Evolutionary conservation across 2,888 invertebrate species (phyloP), one percentile per base, ranked within the genome.

Genomic region (Plagiodera versicolora): DNA sequence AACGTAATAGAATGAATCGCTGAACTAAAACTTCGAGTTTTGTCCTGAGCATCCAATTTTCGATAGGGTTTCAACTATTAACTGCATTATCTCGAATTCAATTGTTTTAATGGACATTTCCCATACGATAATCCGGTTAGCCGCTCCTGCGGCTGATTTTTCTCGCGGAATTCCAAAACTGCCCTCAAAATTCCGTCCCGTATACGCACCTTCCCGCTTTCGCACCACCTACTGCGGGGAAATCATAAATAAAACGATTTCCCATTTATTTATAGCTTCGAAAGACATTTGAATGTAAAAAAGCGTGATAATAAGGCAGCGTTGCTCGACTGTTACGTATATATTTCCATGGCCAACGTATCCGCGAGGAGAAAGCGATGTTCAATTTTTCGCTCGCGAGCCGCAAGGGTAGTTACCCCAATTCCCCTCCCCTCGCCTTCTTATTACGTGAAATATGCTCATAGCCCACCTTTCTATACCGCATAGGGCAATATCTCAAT

Each of bases 381-480:
- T 74, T 76, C 74, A 75, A 74, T 76, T 77, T 75, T 74, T 75
- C 73, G 71, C 63, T 58, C 59, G 50, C 58, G 50, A 53, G 48
- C 17, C 32, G 51, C n/a, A n/a, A n/a, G n/a, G 39, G 39, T 4
- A 39, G 47, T 55, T 72, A 65, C 74, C 75, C 73, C 74, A 67
- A 61, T 63, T 69, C 71, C 71, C 24, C 24, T 50, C 73, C 74
- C 67, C 58, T 63, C 69, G 70, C 71, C 65, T 69, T 70, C 71
- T 78, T 77, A 78, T 77, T 76, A 77, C 73, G 76, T 78, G 77
- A 78, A 77, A 77, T 78, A 78, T 78, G 77, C 74, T 77, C 77
- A 75, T 76, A 75, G 76, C 75, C 75, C 75, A 77, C 77, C 77
- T 77, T 77, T 77, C 76, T 77, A 77, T 77, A 77, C 77, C 77